Evolutionary conservation across 92 coral and sea anemone genomes (phyloP).

Genomic region (Pocillopora meandrina): DNA sequence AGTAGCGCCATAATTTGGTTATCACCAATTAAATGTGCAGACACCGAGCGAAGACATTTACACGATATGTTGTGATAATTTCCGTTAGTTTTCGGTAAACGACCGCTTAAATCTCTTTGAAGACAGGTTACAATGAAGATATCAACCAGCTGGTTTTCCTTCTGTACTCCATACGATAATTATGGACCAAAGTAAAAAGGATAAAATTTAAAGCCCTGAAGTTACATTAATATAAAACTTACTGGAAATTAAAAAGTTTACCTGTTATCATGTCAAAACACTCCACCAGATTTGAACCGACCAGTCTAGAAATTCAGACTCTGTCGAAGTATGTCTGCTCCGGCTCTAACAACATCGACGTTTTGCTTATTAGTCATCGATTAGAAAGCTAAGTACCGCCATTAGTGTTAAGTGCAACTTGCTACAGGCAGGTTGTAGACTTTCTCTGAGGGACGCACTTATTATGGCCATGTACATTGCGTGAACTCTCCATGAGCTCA

Average conservation of each 20-base stretch:
- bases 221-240: not conserved
- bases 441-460: not conserved
- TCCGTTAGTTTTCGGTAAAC: not conserved
- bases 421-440: not conserved
- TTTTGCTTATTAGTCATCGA: not conserved
- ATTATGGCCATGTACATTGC: not conserved
- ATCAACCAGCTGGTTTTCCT: not conserved
- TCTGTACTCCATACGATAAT: conserved; percentile 2
- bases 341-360: not conserved
- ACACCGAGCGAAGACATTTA: not conserved
- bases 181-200: not conserved
- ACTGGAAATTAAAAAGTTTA: not conserved
- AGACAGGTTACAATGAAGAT: not conserved
- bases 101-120: conserved; percentile 7
- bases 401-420: conserved; percentile 20
- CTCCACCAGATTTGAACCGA: not conserved
- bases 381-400: conserved; percentile 10
- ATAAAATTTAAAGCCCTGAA: not conserved
- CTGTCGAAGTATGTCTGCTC: not conserved
- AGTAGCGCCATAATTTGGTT: not conserved
- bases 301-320: not conserved
- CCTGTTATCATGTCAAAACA: not conserved
- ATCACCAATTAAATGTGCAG: not conserved
- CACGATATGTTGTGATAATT: not conserved
- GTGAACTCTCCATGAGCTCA: not conserved